Conservation (phyloP, 1,140 invertebrate genomes). For the Papilio xuthus region DNA sequence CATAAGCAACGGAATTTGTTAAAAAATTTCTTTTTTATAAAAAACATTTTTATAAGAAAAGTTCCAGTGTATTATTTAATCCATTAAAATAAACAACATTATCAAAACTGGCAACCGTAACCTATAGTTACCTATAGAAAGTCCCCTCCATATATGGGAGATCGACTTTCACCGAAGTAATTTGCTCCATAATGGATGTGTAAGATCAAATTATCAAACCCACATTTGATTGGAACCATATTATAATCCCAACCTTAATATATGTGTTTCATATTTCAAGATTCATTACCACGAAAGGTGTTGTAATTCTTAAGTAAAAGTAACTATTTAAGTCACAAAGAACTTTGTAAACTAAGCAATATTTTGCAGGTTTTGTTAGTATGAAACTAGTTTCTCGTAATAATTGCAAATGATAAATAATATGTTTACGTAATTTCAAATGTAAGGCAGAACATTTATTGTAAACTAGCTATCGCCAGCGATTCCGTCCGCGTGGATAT, state of each 20-base stretch:
- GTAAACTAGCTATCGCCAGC: too few species aligned
- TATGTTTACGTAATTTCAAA: background rate
- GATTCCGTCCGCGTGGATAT: too few species aligned
- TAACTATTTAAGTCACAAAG: too few species aligned
- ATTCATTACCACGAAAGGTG: background rate
- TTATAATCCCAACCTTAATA: slow-evolving; percentile 16
- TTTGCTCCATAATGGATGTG: slow-evolving; percentile 55
- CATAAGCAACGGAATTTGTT: too few species aligned
- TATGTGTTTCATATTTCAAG: background rate
- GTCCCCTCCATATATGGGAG: slow-evolving; percentile 54
- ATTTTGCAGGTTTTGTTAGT: background rate
- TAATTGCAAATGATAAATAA: background rate
- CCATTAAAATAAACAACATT: background rate
- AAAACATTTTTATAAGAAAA: background rate
- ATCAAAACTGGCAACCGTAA: slow-evolving; percentile 15
- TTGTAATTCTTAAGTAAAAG: background rate
- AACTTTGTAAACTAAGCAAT: background rate
- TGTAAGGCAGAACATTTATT: background rate
- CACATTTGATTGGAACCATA: slow-evolving; percentile 45
- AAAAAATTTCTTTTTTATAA: background rate
- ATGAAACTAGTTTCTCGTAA: background rate
- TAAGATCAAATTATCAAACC: slow-evolving; percentile 59
- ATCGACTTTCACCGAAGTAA: slow-evolving; percentile 55
- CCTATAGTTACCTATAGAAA: slow-evolving; percentile 45
- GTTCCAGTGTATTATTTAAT: too few species aligned